phyloP scores from a whole-genome alignment of 1,140 invertebrate genomes.

The Drosophila malerkotliana region DNA sequence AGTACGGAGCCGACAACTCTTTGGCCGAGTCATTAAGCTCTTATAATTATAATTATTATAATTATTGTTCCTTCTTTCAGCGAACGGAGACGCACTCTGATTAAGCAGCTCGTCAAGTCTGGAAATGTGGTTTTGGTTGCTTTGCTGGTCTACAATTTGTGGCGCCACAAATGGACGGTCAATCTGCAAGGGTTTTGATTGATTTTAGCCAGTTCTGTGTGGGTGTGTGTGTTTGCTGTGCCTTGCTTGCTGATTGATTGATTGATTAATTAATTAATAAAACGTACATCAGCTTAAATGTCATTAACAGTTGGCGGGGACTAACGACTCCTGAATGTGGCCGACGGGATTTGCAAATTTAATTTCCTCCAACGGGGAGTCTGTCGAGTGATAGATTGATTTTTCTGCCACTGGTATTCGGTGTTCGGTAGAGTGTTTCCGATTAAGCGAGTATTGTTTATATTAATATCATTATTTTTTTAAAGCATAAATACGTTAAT shows the following conservation, averaged over 20 bases:
- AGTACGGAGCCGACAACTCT: constrained; percentile 17
- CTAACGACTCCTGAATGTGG: constrained; percentile 41
- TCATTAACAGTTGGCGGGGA: constrained; percentile 59
- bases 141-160: constrained; percentile 73
- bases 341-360: constrained; percentile 52
- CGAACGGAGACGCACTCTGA: constrained; percentile 59
- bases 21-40: constrained; percentile 1
- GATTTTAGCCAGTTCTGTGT: constrained; percentile 24
- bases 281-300: constrained; percentile 50
- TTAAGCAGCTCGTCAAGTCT: constrained; percentile 74
- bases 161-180: constrained; percentile 82
- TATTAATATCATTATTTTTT: constrained; percentile 6
- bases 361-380: constrained; percentile 56
- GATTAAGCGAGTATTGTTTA: neutral
- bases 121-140: constrained; percentile 72
- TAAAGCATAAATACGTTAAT: neutral
- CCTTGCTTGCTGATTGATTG: constrained; percentile 24
- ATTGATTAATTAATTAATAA: constrained; percentile 79
- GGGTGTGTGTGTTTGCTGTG: constrained; percentile 16
- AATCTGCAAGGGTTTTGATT: constrained; percentile 60
- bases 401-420: constrained; percentile 1
- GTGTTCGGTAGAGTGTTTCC: constrained; percentile 5
- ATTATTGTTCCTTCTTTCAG: constrained; percentile 24
- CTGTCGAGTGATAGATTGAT: constrained; percentile 47
- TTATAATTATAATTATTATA: neutral